Percentiles rank a stretch among this genome's conserved stretches.
phyloP scores from a whole-genome alignment of 2,113 vertebrate genomes.

The Laticauda colubrina region DNA sequence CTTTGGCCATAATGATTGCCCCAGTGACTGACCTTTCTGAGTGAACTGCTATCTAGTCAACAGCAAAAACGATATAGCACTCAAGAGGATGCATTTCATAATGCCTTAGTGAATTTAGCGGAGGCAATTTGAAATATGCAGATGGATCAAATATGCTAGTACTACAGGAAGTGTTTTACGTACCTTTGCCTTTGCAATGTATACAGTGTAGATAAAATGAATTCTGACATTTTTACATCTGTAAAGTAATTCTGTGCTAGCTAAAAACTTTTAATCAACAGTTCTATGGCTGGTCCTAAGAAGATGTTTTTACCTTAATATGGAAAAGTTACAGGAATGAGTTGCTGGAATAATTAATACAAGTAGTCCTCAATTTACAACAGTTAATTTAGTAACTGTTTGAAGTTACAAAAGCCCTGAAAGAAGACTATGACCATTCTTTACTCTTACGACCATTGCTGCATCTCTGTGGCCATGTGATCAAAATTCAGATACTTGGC shows the following conservation, averaged over 20 bases:
- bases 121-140: background rate
- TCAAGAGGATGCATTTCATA: background rate
- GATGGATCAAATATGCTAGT: background rate
- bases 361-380: background rate
- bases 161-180: background rate
- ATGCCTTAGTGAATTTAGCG: background rate
- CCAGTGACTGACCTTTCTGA: background rate
- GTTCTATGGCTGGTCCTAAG: background rate
- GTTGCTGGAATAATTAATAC: background rate
- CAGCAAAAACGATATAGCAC: conserved; percentile 23
- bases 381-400: background rate
- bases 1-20: background rate
- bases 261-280: background rate
- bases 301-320: background rate
- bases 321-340: background rate
- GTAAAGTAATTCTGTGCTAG: background rate
- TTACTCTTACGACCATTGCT: background rate
- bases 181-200: background rate
- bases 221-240: conserved; percentile 9
- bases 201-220: background rate
- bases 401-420: background rate
- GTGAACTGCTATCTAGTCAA: background rate
- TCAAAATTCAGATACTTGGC: background rate
- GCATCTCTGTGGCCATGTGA: background rate
- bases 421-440: background rate